These are phyloP conservation scores for Serilophus lunatus DNA, from an alignment of 2,113 vertebrate genomes.

Conservation along the genomic window DNA sequence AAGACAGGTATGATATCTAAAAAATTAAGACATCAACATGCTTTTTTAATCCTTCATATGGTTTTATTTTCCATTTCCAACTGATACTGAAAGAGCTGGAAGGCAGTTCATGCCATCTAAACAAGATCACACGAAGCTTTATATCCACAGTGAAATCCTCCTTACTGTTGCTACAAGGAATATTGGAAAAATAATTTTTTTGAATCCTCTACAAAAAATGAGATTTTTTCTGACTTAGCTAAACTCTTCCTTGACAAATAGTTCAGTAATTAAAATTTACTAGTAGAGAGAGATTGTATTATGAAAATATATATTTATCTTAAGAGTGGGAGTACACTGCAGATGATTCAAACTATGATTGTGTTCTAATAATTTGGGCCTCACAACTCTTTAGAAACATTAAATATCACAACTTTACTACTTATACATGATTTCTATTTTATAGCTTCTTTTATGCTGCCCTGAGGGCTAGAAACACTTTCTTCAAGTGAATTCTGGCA, in stretches of 20 bases:
- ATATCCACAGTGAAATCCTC: neutral
- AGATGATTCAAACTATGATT: neutral
- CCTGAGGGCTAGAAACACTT: neutral
- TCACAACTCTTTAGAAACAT: neutral
- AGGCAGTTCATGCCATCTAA: neutral
- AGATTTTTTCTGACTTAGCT: neutral
- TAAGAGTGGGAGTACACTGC: neutral
- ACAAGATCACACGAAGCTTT: conserved; percentile 14
- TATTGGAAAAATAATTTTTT: conserved; percentile 8
- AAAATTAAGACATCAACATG: neutral
- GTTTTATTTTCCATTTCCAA: conserved; percentile 22
- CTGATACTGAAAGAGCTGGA: neutral
- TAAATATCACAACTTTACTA: conserved; percentile 12
- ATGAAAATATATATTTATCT: neutral
- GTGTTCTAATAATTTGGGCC: neutral
- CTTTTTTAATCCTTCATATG: neutral
- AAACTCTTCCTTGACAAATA: neutral
- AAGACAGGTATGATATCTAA: neutral
- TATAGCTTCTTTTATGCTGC: neutral
- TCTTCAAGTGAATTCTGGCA: neutral
- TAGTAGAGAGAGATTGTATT: neutral
- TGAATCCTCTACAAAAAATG: neutral
- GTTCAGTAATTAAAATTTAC: neutral
- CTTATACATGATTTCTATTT: neutral
- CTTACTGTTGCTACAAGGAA: neutral